Evolutionary conservation across 2,888 invertebrate genomes (phyloP), one percentile per base, ranked within the genome.

Genomic region (Thecophora atra): DNA sequence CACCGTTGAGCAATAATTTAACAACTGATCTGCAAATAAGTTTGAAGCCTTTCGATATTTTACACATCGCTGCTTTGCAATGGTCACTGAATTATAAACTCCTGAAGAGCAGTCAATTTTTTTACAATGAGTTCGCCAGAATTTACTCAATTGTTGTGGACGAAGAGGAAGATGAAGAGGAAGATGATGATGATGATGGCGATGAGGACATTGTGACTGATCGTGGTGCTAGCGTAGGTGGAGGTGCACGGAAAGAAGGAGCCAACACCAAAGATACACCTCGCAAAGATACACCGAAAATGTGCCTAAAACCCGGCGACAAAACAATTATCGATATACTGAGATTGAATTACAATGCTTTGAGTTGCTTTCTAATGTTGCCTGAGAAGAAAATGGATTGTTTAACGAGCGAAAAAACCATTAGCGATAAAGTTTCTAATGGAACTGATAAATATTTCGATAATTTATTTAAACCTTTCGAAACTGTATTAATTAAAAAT

Each of bases 21-120:
- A 58, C 24, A 58, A 15, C 15, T 26, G 58, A 58, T 26, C 15
- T 15, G 5, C 3, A n/a, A n/a, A n/a, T 19, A 2, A 74, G 73
- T 62, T 65, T 80, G 15, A 82, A 80, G 67, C 80, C 83, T 1
- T 76, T 79, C 3, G 82, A 86, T 66, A 81, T 83, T 60, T 77
- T 86, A 3, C 81, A 84, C 72, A 80, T 86, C 51, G 79, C 83
- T 0, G 81, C 84, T 0, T 75, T 84, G 15, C 84, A 85, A 73
- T 87, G 86, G 86, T 83, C 83, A 11, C 80, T 84, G n/a, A 85
- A 81, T 73, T 82, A 82, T 76, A 84, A 86, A 69, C 78, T 87
- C 13, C 76, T 85, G 1, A 84, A 83, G 74, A 81, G 80, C 7
- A 85, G 81, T 76, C 81, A 83, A 75, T 76, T 81, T 63, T 87